Evolutionary conservation across 2,797 vertebrate species (phyloP), one percentile per base, ranked within the genome.

Genomic region (Tenualosa ilisha): DNA sequence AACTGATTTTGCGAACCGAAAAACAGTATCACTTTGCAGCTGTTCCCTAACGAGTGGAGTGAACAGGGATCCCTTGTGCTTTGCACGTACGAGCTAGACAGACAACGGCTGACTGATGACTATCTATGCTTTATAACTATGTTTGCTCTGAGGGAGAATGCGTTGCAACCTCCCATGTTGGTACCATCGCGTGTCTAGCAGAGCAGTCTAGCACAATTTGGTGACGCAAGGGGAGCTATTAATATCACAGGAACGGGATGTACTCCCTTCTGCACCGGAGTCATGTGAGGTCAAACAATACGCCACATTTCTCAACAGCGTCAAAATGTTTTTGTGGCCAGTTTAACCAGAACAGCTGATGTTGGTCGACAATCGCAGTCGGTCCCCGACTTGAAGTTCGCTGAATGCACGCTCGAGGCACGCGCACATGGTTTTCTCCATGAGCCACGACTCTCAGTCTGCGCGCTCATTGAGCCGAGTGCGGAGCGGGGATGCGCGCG

Each of bases 171-270:
- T 91, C 90, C 88, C 91, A 88, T 87, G 85, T 89, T 85, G 90
- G 90, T 91, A 90, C 83, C 91, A 89, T 95, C 93, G 94, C 94
- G 95, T 96, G 96, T 95, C 92, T 92, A 91, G 91, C 90, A 88
- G 89, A 90, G 91, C 89, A 90, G 89, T 91, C 93, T 89, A 91
- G 93, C 93, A 93, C 93, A 92, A 90, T 93, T 93, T 88, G 91
- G 92, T 95, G 96, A 96, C 96, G 96, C 95, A 95, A 92, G 89
- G 92, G 89, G 90, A 88, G 93, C 95, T 96, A 96, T 96, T 96
- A 96, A 96, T 97, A 96, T 91, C 93, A 49, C 94, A 90, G 90
- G 93, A 94, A 95, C 94, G 94, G 94, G 94, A 95, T 96, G 96
- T 96, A 94, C 95, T 93, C 90, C 85, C 91, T 92, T 91, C 91